Base-by-base conservation (phyloP, 2,797 vertebrate species). In the Salmo trutta region DNA sequence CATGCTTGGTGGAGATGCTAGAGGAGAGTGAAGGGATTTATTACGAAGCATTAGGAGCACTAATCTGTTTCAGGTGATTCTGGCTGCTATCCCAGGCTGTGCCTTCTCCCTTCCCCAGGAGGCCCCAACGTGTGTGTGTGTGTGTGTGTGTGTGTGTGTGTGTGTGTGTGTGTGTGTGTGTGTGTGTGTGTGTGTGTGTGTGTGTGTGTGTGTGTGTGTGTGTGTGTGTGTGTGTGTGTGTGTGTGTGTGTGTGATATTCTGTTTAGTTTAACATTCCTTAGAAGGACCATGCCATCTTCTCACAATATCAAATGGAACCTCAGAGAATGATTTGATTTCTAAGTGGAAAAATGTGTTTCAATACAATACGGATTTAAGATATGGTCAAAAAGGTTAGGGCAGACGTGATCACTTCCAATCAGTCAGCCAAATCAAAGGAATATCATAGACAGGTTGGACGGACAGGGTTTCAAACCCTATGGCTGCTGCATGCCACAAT, bases 61-160 rank as follows among this genome's bases (percentile, higher is more conserved):
- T 95, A 95, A 95, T 95, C 93, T 95, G 87, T 94, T 94, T 93
- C 94, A 95, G 94, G 94, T 95, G 95, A 93, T 94, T 90, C 91
- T 92, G 92, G 89, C 92, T 89, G 89, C 87, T 91, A 88, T 93
- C 91, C 82, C 87, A 86, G 87, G 85, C 91, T 80, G 77, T 78
- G 87, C 83, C 84, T 80, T 78, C 84, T 85, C 87, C 83, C 78
- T 87, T 86, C 82, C 86, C 85, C 81, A 78, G 83, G 89, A 93
- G 93, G 93, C 90, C 91, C 85, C 88, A 82, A 72, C 83, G 83
- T 83, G 76, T 81, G 75, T 85, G 79, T 88, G 3, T 31, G 29
- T 31, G 29, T 29, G 29, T 29, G 29, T 29, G 29, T 29, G 2
- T 24, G 24, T 24, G 24, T n/a, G n/a, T n/a, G n/a, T 31, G 31